Evolutionary conservation across 1,140 invertebrate species (phyloP).

Genomic region (Adoxophyes honmai): DNA sequence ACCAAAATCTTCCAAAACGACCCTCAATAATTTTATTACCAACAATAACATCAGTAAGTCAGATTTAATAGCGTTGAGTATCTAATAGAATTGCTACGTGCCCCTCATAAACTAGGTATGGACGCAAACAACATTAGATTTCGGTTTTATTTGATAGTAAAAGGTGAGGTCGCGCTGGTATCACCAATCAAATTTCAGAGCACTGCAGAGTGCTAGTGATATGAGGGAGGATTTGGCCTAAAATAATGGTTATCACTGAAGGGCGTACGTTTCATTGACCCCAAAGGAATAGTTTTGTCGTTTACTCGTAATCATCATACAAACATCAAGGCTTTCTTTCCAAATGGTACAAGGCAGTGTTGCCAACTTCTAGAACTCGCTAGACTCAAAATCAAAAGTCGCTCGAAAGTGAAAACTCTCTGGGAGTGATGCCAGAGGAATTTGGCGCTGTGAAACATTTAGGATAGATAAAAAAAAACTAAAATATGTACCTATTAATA

Average conservation of each 20-base stretch:
- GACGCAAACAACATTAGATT: conserved; percentile 9
- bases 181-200: not conserved
- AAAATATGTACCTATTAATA: too few relatives aligned
- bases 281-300: too few relatives aligned
- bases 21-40: conserved; percentile 1
- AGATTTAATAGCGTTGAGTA: not conserved
- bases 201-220: not conserved
- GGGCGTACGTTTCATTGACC: conserved; percentile 6
- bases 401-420: too few relatives aligned
- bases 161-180: not conserved
- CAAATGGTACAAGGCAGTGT: too few relatives aligned
- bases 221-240: too few relatives aligned
- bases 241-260: not conserved
- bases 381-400: too few relatives aligned
- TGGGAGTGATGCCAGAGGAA: too few relatives aligned
- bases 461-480: too few relatives aligned
- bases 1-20: not conserved
- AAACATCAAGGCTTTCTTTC: too few relatives aligned
- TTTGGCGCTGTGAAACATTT: too few relatives aligned
- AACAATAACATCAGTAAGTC: conserved; percentile 4
- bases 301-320: too few relatives aligned
- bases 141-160: conserved; percentile 11
- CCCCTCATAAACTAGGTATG: not conserved
- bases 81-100: conserved; percentile 10
- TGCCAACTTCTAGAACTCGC: too few relatives aligned